These are phyloP conservation scores for Listronotus bonariensis DNA, from an alignment of 1,140 invertebrate species.

Conservation along the genomic window DNA sequence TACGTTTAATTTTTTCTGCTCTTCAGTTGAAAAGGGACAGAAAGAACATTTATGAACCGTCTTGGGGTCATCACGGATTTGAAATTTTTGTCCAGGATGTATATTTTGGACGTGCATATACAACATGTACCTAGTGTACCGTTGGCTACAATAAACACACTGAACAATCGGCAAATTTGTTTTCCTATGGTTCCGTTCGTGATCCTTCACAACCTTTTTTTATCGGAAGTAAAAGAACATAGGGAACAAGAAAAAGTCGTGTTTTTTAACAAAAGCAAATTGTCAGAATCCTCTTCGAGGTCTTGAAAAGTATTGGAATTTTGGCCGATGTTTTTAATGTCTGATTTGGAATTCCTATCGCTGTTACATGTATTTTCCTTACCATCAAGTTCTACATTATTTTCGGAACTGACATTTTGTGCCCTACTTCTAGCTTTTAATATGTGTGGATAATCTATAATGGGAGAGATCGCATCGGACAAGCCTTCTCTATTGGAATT, in stretches of 20 bases:
- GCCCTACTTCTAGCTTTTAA: no score
- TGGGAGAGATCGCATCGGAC: no score
- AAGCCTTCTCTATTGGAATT: no score
- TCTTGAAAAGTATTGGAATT: no score
- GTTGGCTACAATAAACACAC: conserved; percentile 14
- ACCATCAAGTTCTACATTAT: no score
- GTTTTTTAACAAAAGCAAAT: not conserved
- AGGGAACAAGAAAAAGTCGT: conserved; percentile 13
- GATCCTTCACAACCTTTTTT: conserved; percentile 3
- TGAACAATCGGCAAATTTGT: not conserved
- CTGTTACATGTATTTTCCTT: no score
- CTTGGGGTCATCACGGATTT: not conserved
- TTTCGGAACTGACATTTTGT: no score
- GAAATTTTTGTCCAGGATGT: conserved; percentile 16
- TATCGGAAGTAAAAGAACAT: conserved; percentile 12
- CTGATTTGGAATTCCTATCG: no score
- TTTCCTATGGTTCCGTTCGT: conserved; percentile 9
- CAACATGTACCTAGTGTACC: conserved; percentile 6
- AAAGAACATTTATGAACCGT: conserved; percentile 2
- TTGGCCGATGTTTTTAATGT: no score
- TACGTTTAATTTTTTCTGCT: not conserved
- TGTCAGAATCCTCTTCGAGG: no score
- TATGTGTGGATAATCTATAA: no score
- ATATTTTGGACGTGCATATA: conserved; percentile 9
- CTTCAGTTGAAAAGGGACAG: not conserved